phyloP scores from a whole-genome alignment of 2,888 invertebrate genomes.

The Penaeus monodon region DNA sequence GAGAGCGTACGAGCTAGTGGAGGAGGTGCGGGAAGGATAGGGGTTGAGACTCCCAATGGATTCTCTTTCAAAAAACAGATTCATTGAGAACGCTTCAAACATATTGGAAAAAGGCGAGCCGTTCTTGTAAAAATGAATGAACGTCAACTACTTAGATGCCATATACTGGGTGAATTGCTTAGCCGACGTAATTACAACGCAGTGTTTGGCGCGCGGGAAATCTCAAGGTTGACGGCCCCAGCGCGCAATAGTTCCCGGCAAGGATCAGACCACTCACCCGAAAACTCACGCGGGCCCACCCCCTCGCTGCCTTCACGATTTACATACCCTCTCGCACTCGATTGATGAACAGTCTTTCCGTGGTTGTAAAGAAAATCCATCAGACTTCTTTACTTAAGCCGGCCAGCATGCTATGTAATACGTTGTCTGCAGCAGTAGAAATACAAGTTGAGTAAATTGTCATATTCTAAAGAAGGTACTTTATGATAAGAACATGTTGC shows the following conservation, averaged over 20 bases:
- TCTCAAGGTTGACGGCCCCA: slow-evolving; percentile 32
- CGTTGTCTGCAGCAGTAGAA: too few relatives aligned
- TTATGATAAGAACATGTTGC: too few relatives aligned
- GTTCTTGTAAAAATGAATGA: background rate
- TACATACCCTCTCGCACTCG: too few relatives aligned
- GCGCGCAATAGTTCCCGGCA: slow-evolving; percentile 3
- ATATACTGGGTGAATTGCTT: too few relatives aligned
- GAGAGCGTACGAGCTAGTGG: background rate
- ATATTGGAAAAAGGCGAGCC: background rate
- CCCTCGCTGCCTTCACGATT: background rate
- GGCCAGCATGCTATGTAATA: too few relatives aligned
- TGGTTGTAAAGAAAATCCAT: too few relatives aligned
- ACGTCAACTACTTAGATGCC: too few relatives aligned
- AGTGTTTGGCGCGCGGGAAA: background rate
- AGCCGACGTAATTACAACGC: background rate
- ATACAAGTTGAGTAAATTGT: too few relatives aligned
- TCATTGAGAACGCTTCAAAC: too few relatives aligned
- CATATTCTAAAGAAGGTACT: too few relatives aligned
- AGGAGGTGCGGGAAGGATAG: background rate
- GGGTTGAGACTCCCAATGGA: background rate
- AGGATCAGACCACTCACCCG: slow-evolving; percentile 19
- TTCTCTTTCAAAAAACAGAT: background rate
- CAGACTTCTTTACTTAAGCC: too few relatives aligned
- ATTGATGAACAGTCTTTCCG: too few relatives aligned
- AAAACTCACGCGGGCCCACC: background rate